Evolutionary conservation across 2,888 invertebrate genomes (phyloP), one percentile per base, ranked within the genome.

Genomic region (Zygothrica quintamaculata): DNA sequence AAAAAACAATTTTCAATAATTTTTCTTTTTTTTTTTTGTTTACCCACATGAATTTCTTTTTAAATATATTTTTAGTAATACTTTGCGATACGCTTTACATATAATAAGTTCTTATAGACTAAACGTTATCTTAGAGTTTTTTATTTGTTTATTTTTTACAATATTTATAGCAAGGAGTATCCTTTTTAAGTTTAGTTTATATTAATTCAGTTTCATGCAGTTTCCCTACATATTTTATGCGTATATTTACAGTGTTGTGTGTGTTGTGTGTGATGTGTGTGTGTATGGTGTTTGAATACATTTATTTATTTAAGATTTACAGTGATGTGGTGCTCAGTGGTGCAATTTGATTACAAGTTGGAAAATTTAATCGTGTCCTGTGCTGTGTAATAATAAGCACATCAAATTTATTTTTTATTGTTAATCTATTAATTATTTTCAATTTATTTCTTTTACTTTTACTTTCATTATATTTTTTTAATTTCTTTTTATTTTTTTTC

Each of bases 41-140:
- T 59, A 9, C 9, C 42, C 71, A 74, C 65, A 58, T 59, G 55
- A 67, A 51, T 76, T 67, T n/a, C n/a, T n/a, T n/a, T n/a, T n/a
- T n/a, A n/a, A n/a, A n/a, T 59, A 76, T 85, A 81, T 61, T 79
- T n/a, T 85, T 80, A 85, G 69, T 80, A 80, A 80, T 80, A 81
- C 80, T 81, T 82, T 79, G 81, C 64, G 58, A 55, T 64, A 55
- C 57, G 68, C 59, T 78, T 74, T 85, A 81, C 74, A 74, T 50
- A 55, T 55, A 69, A 40, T 74, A 48, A 68, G 58, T 58, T 40
- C 71, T 74, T 75, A 74, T 1, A 26, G 9, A 15, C 55, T 71
- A 74, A 37, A 69, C 65, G 71, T 75, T 62, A 39, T 56, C 11
- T 13, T 50, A 48, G 13, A 15, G 31, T 15, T 40, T 25, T 37